These are phyloP conservation scores for Saccopteryx bilineata DNA, from an alignment of 2,113 vertebrate genomes.

Conservation along the genomic window DNA sequence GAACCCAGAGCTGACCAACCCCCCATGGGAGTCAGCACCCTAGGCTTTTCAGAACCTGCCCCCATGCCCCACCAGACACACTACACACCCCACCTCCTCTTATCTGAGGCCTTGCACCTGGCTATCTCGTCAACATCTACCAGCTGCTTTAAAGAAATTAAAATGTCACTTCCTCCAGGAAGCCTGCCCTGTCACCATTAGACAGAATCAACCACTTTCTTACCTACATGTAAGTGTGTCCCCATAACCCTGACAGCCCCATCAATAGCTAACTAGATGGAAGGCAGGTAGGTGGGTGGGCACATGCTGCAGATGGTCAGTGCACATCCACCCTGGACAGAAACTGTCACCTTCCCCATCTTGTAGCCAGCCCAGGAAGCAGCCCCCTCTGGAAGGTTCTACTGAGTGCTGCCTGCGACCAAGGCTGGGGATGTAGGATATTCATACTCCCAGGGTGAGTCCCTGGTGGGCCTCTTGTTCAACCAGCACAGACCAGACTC, in stretches of 20 bases:
- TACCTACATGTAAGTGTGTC: not conserved
- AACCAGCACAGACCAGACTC: not conserved
- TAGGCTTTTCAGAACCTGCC: not conserved
- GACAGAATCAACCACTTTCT: not conserved
- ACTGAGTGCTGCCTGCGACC: accelerated
- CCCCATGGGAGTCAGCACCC: not conserved
- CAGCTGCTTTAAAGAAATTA: not conserved
- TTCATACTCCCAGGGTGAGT: not conserved
- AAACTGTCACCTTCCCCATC: too few relatives aligned
- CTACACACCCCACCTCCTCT: not conserved
- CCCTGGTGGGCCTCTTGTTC: too few relatives aligned
- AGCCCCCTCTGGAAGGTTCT: not conserved
- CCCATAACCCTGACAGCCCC: not conserved
- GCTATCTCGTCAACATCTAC: not conserved
- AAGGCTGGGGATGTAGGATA: not conserved
- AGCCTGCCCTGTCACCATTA: not conserved
- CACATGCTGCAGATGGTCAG: not conserved
- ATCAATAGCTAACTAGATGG: too few relatives aligned
- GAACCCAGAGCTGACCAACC: not conserved
- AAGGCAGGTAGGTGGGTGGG: not conserved
- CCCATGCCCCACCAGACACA: not conserved
- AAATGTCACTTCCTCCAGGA: slow-evolving; percentile 14
- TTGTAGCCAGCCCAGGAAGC: not conserved
- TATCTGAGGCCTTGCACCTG: not conserved
- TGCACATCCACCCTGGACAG: not conserved